Percentiles rank a stretch among this genome's conserved stretches.
These are phyloP conservation scores for Oscheius sp. DNA, from an alignment of 2,888 invertebrate species.

Conservation along the genomic window DNA sequence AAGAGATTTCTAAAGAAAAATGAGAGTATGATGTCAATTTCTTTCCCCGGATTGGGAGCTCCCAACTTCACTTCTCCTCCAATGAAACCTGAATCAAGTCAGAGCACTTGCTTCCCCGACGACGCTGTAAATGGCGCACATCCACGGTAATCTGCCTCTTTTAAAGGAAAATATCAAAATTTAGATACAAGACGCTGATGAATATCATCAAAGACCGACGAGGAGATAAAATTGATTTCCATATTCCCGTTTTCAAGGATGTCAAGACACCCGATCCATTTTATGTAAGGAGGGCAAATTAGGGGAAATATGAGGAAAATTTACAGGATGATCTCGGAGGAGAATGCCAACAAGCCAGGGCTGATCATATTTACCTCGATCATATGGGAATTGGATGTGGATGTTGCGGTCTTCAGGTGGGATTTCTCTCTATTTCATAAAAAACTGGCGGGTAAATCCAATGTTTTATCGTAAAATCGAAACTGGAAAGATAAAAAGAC, in stretches of 20 bases:
- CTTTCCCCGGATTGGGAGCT: slow-evolving; percentile 91
- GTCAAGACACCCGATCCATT: slow-evolving; percentile 84
- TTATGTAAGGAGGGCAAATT: slow-evolving; percentile 43
- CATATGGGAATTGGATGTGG: slow-evolving; percentile 99
- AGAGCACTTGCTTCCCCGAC: slow-evolving; percentile 89
- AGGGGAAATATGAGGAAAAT: background rate
- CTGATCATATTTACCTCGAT: slow-evolving; percentile 96
- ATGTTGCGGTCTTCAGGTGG: slow-evolving; percentile 77
- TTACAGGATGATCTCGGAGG: slow-evolving; percentile 80
- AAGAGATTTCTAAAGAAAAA: slow-evolving; percentile 75
- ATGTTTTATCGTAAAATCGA: too few relatives aligned
- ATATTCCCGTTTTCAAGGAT: slow-evolving; percentile 90
- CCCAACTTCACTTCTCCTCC: slow-evolving; percentile 87
- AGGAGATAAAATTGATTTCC: slow-evolving; percentile 94
- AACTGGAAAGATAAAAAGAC: too few relatives aligned
- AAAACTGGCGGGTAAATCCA: too few relatives aligned
- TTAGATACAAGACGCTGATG: slow-evolving; percentile 82
- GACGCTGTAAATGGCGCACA: slow-evolving; percentile 82
- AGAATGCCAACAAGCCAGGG: slow-evolving; percentile 79
- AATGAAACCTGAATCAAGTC: slow-evolving; percentile 81
- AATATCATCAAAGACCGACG: slow-evolving; percentile 90
- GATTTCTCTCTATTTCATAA: too few relatives aligned
- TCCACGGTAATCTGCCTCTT: slow-evolving; percentile 92
- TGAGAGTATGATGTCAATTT: slow-evolving; percentile 89
- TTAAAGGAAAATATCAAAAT: slow-evolving; percentile 78